These are phyloP conservation scores for Rhabdomys pumilio DNA, from an alignment of 2,797 vertebrate species.

Conservation along the genomic window DNA sequence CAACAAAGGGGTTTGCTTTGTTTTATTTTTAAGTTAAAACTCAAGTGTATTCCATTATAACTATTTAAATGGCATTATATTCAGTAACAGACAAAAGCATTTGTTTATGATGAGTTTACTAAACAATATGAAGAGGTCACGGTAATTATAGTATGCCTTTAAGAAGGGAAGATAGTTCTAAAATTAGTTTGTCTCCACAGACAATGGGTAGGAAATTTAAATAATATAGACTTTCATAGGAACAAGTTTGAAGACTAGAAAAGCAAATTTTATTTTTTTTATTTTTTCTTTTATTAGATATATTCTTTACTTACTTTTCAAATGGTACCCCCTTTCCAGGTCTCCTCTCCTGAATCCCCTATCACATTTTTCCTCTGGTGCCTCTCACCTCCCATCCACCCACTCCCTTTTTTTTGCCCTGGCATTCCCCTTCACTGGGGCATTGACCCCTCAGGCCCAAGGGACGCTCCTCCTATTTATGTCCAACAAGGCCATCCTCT, in stretches of 20 bases:
- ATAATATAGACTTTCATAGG: background rate
- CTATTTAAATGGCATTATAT: background rate
- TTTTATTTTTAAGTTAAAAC: background rate
- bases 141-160: background rate
- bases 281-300: no score
- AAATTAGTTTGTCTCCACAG: background rate
- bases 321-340: no score
- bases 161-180: background rate
- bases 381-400: no score
- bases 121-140: background rate
- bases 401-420: no score
- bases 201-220: background rate
- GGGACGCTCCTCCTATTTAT: no score
- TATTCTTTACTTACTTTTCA: no score
- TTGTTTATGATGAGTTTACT: background rate
- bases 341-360: no score
- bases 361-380: no score
- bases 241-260: background rate
- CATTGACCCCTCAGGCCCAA: no score
- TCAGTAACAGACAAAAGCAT: background rate
- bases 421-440: no score
- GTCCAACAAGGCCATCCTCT: no score
- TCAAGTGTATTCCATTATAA: background rate
- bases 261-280: no score
- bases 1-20: background rate